phyloP scores from a whole-genome alignment of 2,888 invertebrate species.

The Prosopocoilus inquinatus region DNA sequence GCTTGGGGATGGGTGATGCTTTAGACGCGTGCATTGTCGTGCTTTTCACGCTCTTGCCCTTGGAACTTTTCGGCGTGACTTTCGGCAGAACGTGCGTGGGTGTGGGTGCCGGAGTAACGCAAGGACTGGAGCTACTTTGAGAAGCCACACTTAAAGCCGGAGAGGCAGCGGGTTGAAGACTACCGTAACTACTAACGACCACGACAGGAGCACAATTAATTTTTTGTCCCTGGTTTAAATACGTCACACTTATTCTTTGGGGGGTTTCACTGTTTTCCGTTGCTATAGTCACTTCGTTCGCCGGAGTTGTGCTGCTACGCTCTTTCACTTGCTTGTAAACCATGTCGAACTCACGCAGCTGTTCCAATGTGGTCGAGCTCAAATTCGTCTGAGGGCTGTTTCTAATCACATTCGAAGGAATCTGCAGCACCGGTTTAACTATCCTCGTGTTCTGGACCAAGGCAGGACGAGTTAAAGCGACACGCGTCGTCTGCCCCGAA shows the following conservation, averaged over 20 bases:
- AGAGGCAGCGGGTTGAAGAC: constrained; percentile 53
- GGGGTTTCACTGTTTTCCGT: constrained; percentile 37
- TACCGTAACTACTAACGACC: constrained; percentile 58
- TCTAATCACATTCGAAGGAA: constrained; percentile 61
- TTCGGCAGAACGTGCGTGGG: constrained; percentile 38
- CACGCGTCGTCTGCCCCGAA: constrained; percentile 43
- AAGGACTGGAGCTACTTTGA: constrained; percentile 59
- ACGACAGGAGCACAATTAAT: constrained; percentile 54
- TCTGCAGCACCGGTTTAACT: constrained; percentile 57
- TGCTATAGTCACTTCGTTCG: constrained; percentile 28
- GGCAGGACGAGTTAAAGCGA: constrained; percentile 49
- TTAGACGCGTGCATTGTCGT: constrained; percentile 61
- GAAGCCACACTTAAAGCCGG: constrained; percentile 59
- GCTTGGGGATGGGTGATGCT: constrained; percentile 64
- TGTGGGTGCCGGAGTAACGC: constrained; percentile 57
- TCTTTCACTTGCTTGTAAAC: constrained; percentile 80
- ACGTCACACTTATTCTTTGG: constrained; percentile 56
- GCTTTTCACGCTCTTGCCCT: constrained; percentile 59
- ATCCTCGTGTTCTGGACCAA: constrained; percentile 59
- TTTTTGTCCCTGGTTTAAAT: constrained; percentile 54
- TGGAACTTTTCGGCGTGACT: constrained; percentile 45
- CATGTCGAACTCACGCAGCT: constrained; percentile 76
- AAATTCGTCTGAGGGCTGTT: constrained; percentile 63
- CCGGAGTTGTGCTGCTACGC: constrained; percentile 59
- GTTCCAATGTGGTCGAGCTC: constrained; percentile 74